Conservation (phyloP, 2,797 vertebrate genomes). For the Manis pentadactyla region DNA sequence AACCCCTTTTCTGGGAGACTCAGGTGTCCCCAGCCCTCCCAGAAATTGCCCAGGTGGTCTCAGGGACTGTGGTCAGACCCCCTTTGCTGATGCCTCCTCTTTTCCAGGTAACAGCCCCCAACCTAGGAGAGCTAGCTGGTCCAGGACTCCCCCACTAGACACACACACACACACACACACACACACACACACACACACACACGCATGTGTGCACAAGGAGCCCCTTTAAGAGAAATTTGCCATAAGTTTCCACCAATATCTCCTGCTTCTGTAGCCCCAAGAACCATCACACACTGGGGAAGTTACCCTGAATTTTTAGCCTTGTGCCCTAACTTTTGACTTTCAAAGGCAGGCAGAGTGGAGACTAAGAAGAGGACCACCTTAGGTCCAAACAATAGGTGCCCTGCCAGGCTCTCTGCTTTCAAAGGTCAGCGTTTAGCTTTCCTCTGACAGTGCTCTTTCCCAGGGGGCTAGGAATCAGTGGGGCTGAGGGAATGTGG, state of each 20-base stretch:
- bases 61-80: background rate
- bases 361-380: background rate
- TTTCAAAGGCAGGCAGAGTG: background rate
- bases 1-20: background rate
- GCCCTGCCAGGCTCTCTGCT: background rate
- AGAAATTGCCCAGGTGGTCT: background rate
- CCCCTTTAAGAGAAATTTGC: background rate
- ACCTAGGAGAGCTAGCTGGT: background rate
- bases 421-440: background rate
- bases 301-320: background rate
- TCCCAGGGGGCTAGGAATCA: rapidly evolving
- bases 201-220: background rate
- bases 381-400: background rate
- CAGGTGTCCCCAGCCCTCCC: background rate
- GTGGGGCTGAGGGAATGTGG: no score
- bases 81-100: background rate
- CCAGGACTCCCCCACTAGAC: rapidly evolving
- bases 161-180: rapidly evolving
- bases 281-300: background rate
- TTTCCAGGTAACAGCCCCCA: no score
- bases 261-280: background rate
- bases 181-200: no score
- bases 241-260: background rate
- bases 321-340: background rate
- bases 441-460: background rate